Base-by-base conservation (phyloP, 2,797 vertebrate species). In the Sciurus carolinensis region DNA sequence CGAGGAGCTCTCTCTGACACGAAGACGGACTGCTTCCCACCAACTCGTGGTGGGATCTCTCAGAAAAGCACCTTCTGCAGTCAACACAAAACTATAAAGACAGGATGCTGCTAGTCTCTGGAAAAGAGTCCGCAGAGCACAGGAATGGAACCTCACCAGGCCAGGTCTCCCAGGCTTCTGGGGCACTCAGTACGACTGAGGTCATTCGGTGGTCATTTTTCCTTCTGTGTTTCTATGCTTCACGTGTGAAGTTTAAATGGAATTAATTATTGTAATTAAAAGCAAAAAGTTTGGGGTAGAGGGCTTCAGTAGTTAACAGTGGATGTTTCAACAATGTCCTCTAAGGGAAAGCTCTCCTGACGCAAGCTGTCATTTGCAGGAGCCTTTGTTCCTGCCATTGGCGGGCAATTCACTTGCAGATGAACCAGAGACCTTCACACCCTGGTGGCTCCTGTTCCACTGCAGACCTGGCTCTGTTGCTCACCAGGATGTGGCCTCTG, bases 11-110 rank as follows among this genome's bases (percentile, higher is more conserved):
- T 98, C 98, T 98, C 98, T 99, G 99, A 99, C 99, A 99, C 97
- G 98, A 99, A 99, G 99, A 99, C 99, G 99, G 99, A 99, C 99
- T 99, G 99, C 99, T 98, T 98, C 94, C 85, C 98, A 98, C 98
- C 98, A 98, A 98, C 92, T 98, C 98, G 98, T 98, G 91, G 5
- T 47, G 94, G 97, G 20, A 97, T 94, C 98, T 95, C 42, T 77
- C 66, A 96, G 97, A 99, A 99, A 99, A 99, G 99, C 99, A 99
- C 99, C 99, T 99, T 98, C 98, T 98, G 99, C 99, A 98, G 98
- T 98, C 97, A 96, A 92, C 84, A 69, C 89, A 5, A 76, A 97
- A 97, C 96, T 97, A 97, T 86, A 95, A 97, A 98, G 98, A 98
- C 97, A 98, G 97, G 98, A 97, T 97, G 67, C 97, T 98, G 98